These are phyloP conservation scores for Cerastis leucographa DNA, from an alignment of 2,888 invertebrate genomes.

Conservation along the genomic window DNA sequence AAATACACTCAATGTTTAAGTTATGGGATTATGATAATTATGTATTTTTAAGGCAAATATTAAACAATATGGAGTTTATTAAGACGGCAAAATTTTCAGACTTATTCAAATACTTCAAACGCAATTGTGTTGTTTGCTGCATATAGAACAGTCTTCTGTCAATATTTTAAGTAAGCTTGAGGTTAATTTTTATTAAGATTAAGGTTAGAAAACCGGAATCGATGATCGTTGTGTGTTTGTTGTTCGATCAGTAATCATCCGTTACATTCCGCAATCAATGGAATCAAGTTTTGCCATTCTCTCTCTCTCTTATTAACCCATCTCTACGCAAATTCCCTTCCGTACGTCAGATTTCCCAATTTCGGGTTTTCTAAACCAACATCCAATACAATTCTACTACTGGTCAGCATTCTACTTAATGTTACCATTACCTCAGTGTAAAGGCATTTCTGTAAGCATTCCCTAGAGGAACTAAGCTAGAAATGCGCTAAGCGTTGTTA, in stretches of 20 bases:
- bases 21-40: conserved; percentile 45
- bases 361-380: neutral
- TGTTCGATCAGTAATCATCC: neutral
- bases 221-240: neutral
- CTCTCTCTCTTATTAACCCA: neutral
- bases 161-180: neutral
- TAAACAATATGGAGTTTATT: conserved; percentile 26
- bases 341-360: neutral
- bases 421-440: neutral
- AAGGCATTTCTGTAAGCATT: neutral
- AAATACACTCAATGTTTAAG: conserved; percentile 28
- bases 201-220: neutral
- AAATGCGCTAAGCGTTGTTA: neutral
- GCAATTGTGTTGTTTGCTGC: neutral
- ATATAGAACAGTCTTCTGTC: neutral
- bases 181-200: neutral
- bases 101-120: conserved; percentile 13
- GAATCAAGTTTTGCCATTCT: neutral
- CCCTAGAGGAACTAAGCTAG: neutral
- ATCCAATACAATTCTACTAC: too few species aligned
- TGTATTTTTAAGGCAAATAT: conserved; percentile 26
- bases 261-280: conserved; percentile 8
- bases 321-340: neutral
- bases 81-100: neutral
- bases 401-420: neutral